Percentiles rank a stretch among this genome's conserved stretches.
These are phyloP conservation scores for Sphaeramia orbicularis DNA, from an alignment of 2,797 vertebrate genomes.

Conservation along the genomic window DNA sequence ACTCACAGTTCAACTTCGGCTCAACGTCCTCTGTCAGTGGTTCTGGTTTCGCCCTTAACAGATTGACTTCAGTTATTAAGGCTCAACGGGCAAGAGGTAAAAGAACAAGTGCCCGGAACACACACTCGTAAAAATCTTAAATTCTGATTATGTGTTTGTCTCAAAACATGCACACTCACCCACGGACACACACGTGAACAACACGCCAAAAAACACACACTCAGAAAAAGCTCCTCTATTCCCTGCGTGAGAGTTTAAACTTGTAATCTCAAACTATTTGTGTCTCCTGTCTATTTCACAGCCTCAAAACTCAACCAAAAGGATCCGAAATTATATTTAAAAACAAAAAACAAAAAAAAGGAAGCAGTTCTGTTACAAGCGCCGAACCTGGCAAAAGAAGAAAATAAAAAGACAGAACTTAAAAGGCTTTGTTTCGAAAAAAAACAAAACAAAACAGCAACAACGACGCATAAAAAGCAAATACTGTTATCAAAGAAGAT, in stretches of 20 bases:
- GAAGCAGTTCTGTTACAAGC: slow-evolving; percentile 25
- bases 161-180: slow-evolving; percentile 62
- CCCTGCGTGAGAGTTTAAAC: slow-evolving; percentile 69
- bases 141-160: slow-evolving; percentile 75
- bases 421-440: slow-evolving; percentile 54
- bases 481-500: slow-evolving; percentile 80
- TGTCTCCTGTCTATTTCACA: slow-evolving; percentile 71
- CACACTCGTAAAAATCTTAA: slow-evolving; percentile 77
- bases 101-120: slow-evolving; percentile 79
- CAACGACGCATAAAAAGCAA: slow-evolving; percentile 65
- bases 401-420: slow-evolving; percentile 29
- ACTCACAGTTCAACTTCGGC: neutral
- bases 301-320: slow-evolving; percentile 68
- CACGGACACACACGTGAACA: slow-evolving; percentile 26
- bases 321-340: slow-evolving; percentile 20
- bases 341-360: slow-evolving; percentile 14
- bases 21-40: slow-evolving; percentile 36
- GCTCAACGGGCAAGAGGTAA: slow-evolving; percentile 84
- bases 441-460: slow-evolving; percentile 44
- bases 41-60: slow-evolving; percentile 64
- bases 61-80: slow-evolving; percentile 79
- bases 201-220: slow-evolving; percentile 48
- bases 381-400: slow-evolving; percentile 13
- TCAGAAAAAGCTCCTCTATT: slow-evolving; percentile 65
- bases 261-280: slow-evolving; percentile 67